Evolutionary conservation across 2,113 vertebrate genomes (phyloP), one percentile per base, ranked within the genome.

Genomic region (Sinosuthora webbiana): DNA sequence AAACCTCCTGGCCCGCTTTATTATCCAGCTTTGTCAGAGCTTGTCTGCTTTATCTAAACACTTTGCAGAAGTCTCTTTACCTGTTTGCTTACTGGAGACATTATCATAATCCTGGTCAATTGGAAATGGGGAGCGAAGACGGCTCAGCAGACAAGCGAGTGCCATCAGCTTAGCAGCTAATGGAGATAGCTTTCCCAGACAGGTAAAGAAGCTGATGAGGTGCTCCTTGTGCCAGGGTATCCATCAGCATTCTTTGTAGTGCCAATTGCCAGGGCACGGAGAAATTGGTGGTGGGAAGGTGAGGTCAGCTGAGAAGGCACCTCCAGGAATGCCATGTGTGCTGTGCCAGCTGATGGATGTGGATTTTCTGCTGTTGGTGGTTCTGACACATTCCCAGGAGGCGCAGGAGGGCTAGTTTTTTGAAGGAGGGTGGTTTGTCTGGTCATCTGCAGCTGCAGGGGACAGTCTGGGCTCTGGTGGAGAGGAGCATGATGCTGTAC

Each of bases 41-140:
- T 97, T 94, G 81, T 97, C 93, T 94, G 88, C 89, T 97, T 94
- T 97, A 97, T 98, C 96, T 93, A 96, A 97, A 97, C 83, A 93
- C 91, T 97, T 96, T 90, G 91, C 97, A 94, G 90, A 91, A 87
- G 78, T 95, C 94, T 97, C 94, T 97, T 96, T 90, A 73, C 94
- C 92, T 95, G 64, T 94, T 96, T 94, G 91, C 90, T 97, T 95
- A 78, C 83, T 82, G 82, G 89, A 93, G 90, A 96, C 81, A 92
- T 97, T 96, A 95, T 95, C 83, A 94, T 96, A 97, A 97, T 94
- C 90, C 89, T 47, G 65, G 93, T 96, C 94, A 96, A 95, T 87
- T 91, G 93, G 80, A 89, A 94, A 95, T n/a, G 80, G 80, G 80
- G 73, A 93, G 74, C 91, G 47, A 52, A 92, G 93, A 50, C 13